These are phyloP conservation scores for Cygnus buccinator DNA, from an alignment of 2,113 vertebrate genomes.

Conservation along the genomic window DNA sequence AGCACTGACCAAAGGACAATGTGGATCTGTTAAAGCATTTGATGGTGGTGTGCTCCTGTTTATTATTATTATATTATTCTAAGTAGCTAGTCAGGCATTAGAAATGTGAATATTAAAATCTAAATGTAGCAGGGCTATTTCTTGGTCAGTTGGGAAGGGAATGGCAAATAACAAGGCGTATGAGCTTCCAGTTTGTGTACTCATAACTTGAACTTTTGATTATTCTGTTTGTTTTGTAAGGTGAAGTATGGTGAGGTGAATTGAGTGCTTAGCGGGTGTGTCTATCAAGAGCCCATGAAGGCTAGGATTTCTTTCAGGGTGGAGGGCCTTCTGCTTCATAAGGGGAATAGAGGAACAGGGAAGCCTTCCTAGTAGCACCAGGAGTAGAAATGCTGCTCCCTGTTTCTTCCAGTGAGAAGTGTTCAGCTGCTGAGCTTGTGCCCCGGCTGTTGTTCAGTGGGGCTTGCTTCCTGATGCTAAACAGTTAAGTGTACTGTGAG, in stretches of 20 bases:
- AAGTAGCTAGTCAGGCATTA: background rate
- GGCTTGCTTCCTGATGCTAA: background rate
- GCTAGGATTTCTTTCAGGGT: background rate
- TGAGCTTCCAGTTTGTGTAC: background rate
- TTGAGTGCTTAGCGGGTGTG: background rate
- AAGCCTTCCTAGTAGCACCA: background rate
- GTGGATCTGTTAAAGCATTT: conserved; percentile 31
- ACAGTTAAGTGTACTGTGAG: background rate
- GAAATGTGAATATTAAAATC: background rate
- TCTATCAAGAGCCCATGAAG: background rate
- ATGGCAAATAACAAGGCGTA: background rate
- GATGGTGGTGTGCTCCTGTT: background rate
- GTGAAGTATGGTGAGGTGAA: background rate
- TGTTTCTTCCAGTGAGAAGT: background rate
- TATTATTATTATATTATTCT: background rate
- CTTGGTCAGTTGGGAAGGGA: background rate
- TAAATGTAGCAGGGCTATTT: background rate
- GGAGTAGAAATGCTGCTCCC: background rate
- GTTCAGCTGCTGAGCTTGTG: background rate
- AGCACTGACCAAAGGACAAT: background rate
- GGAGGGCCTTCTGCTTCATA: background rate
- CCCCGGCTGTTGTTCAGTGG: background rate
- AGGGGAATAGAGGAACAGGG: background rate
- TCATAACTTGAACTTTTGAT: background rate
- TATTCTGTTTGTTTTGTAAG: background rate